phyloP scores from a whole-genome alignment of 2,888 invertebrate genomes.

The Tetranychus truncatus region DNA sequence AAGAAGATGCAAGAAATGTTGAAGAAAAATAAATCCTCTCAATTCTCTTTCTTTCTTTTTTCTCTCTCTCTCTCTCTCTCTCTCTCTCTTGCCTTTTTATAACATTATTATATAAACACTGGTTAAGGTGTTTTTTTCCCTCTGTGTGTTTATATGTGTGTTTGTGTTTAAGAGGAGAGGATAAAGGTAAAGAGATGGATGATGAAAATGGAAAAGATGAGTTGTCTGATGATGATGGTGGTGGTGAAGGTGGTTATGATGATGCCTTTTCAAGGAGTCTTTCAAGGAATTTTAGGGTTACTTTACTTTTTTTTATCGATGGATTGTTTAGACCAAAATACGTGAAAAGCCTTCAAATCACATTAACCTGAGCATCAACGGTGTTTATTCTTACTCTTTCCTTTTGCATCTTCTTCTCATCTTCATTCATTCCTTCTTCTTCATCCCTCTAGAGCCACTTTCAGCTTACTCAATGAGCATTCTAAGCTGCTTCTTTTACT shows the following conservation, averaged over 20 bases:
- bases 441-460: not conserved
- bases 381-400: not conserved
- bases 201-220: too few species aligned
- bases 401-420: not conserved
- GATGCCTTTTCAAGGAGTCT: not conserved
- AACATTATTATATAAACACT: not conserved
- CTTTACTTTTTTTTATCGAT: not conserved
- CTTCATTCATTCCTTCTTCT: not conserved
- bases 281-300: not conserved
- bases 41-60: not conserved
- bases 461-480: not conserved
- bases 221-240: too few species aligned
- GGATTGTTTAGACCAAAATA: not conserved
- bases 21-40: not conserved
- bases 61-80: too few species aligned
- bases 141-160: not conserved
- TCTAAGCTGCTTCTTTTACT: not conserved
- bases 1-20: not conserved
- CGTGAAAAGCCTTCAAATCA: slow-evolving; percentile 1
- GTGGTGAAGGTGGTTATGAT: not conserved
- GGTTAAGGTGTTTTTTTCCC: not conserved
- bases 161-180: not conserved
- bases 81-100: not conserved
- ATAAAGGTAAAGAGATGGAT: not conserved
- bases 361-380: not conserved